Evolutionary conservation across 2,797 vertebrate genomes (phyloP).

Genomic region (Acrossocheilus wenchowensis): DNA sequence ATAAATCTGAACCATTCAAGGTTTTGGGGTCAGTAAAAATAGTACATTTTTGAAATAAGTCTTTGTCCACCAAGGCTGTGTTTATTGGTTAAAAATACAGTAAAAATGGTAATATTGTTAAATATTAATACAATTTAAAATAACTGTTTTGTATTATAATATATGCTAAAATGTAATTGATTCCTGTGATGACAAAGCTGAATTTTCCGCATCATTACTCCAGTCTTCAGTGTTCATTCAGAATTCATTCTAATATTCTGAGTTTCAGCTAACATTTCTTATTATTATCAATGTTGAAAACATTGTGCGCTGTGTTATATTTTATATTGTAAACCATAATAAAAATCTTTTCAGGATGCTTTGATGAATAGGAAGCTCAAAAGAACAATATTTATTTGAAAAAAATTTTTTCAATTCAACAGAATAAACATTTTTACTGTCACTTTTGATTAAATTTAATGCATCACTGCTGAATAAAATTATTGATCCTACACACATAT

Average conservation of each 20-base stretch:
- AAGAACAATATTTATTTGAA: background rate
- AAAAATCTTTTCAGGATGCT: too few relatives aligned
- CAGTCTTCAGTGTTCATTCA: background rate
- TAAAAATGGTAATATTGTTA: background rate
- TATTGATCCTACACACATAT: background rate
- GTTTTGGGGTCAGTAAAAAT: background rate
- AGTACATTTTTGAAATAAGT: background rate
- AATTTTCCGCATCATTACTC: background rate
- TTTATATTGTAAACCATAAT: too few relatives aligned
- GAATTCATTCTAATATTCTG: background rate
- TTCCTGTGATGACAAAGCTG: background rate
- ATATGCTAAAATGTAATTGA: too few relatives aligned
- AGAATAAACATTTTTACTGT: background rate
- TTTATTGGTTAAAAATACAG: background rate
- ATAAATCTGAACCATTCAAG: background rate
- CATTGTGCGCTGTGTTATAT: background rate
- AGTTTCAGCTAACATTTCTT: background rate
- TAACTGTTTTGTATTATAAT: background rate
- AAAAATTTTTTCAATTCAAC: background rate
- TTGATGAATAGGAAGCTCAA: background rate
- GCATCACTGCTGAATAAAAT: background rate
- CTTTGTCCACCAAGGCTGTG: background rate
- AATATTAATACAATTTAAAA: background rate
- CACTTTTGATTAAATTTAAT: background rate
- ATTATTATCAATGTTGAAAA: background rate